Evolutionary conservation across 2,888 invertebrate species (phyloP), one percentile per base, ranked within the genome.

Genomic region (Mamestra brassicae): DNA sequence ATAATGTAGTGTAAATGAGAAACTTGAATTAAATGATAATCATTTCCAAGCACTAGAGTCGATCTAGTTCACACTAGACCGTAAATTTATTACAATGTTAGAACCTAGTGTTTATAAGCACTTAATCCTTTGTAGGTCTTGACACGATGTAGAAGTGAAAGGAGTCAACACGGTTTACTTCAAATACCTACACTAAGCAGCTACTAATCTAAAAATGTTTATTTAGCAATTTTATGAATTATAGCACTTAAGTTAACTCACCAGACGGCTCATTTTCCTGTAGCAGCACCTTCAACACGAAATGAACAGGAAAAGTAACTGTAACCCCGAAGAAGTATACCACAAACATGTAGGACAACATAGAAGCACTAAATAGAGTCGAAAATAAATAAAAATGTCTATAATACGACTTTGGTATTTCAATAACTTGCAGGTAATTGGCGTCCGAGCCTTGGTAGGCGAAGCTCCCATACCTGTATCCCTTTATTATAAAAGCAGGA

Each of bases 351-450:
- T 97, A 93, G n/a, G 93, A 80, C 17, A 97, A 91, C 34, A 96
- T 92, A 1, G 92, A 73, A n/a, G 92, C 90, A 70, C 97, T 97
- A 86, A 97, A 96, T 45, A 97, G 83, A 2, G 97, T 95, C 0
- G 98, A 97, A 89, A 98, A 97, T 8, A 97, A 90, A 91, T 99
- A 99, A 90, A 98, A 98, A 93, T 99, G 98, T 86, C 95, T 97
- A 89, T 98, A 99, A 97, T 97, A 98, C 63, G 97, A 97, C 93
- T 98, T 98, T 0, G 98, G 98, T 62, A 98, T 96, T 92, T 98
- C 98, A 34, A 97, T 92, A 66, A 94, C 88, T 80, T 94, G 92
- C n/a, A 96, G 85, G 78, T 92, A 96, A 86, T 93, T 92, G 0
- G 95, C 96, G 17, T 94, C 95, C 34, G 94, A 90, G 1, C 97